phyloP scores from a whole-genome alignment of 1,140 invertebrate species.

The Parapsyche elsis region DNA sequence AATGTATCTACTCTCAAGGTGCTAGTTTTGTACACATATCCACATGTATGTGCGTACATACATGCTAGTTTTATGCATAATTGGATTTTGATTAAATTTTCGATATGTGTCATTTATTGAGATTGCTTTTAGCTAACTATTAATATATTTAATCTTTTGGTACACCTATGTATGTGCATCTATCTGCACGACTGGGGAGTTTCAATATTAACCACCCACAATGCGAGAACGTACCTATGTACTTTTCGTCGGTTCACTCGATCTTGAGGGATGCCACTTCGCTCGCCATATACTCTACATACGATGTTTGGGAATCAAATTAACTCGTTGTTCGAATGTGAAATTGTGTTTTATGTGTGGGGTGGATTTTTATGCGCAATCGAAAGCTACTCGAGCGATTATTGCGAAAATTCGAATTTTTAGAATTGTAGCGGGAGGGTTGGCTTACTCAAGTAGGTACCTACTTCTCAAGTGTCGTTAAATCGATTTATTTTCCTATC shows the following conservation, averaged over 20 bases:
- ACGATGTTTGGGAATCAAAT: too few relatives aligned
- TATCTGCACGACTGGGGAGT: too few relatives aligned
- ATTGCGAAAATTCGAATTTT: not conserved
- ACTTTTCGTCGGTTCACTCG: too few relatives aligned
- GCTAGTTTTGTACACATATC: not conserved
- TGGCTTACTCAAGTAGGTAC: not conserved
- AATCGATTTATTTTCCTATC: conserved; percentile 42
- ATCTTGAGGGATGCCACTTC: too few relatives aligned
- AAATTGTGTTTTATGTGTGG: too few relatives aligned
- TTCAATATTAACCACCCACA: too few relatives aligned
- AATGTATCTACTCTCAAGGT: conserved; percentile 11
- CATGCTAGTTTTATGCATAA: not conserved
- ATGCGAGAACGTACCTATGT: too few relatives aligned
- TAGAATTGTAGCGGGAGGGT: not conserved
- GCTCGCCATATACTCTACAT: too few relatives aligned
- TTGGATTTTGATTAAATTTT: conserved; percentile 28
- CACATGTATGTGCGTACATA: not conserved
- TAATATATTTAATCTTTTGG: too few relatives aligned
- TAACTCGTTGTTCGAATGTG: too few relatives aligned
- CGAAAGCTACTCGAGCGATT: not conserved
- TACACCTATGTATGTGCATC: too few relatives aligned
- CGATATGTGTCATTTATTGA: not conserved
- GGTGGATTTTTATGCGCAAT: not conserved
- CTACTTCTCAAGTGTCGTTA: conserved; percentile 25
- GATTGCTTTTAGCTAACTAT: not conserved